Percentiles rank a stretch among this genome's conserved stretches.
These are phyloP conservation scores for Conomelus anceps DNA, from an alignment of 2,888 invertebrate species.

Conservation along the genomic window DNA sequence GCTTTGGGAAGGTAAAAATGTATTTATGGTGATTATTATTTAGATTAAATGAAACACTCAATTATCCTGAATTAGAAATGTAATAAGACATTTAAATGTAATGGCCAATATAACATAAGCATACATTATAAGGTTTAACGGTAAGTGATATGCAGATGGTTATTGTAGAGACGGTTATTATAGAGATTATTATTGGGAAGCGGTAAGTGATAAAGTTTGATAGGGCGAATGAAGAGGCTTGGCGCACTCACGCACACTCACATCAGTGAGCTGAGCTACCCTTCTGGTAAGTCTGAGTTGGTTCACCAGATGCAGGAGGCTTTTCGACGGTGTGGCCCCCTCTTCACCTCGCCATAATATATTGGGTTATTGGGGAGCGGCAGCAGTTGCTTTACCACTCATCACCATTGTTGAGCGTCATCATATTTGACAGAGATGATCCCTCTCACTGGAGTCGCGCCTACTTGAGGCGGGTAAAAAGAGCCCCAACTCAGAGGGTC, in stretches of 20 bases:
- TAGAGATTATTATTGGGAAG: not conserved
- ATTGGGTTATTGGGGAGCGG: not conserved
- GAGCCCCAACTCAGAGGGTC: not conserved
- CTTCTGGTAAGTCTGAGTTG: not conserved
- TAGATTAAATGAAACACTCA: too few species aligned
- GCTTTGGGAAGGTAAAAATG: too few species aligned
- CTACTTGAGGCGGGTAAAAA: not conserved
- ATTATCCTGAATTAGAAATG: too few species aligned
- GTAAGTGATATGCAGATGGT: not conserved
- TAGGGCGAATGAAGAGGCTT: not conserved
- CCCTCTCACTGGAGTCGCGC: not conserved
- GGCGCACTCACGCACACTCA: not conserved
- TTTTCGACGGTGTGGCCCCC: not conserved
- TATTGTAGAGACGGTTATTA: not conserved
- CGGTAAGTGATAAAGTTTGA: not conserved
- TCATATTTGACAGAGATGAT: not conserved
- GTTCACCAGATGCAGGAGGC: not conserved
- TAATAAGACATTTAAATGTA: too few species aligned
- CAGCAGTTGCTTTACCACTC: not conserved
- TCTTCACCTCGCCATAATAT: not conserved
- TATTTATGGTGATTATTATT: too few species aligned
- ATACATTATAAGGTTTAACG: not conserved
- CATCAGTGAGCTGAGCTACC: not conserved
- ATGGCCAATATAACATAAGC: too few species aligned
- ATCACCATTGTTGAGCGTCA: not conserved